Evolutionary conservation across 2,888 invertebrate genomes (phyloP).

Genomic region (Clistopyga incitator): DNA sequence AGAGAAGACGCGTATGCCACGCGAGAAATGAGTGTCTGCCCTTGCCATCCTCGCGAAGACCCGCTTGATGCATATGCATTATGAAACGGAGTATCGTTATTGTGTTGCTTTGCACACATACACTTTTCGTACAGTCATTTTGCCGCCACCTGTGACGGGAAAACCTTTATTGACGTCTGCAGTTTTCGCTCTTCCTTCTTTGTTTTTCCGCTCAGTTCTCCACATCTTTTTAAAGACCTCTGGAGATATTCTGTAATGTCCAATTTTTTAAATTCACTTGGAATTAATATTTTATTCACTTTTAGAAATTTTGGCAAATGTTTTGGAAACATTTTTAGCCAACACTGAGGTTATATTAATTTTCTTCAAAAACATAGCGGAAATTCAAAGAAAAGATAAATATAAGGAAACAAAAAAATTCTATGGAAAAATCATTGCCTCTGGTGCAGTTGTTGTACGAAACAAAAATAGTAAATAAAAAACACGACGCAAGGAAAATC

Average conservation of each 20-base stretch:
- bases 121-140: constrained; percentile 19
- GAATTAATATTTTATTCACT: neutral
- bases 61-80: constrained; percentile 35
- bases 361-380: no score
- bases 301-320: no score
- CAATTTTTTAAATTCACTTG: neutral
- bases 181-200: neutral
- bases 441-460: no score
- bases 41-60: neutral
- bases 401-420: no score
- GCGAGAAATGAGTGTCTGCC: constrained; percentile 50
- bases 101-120: constrained; percentile 5
- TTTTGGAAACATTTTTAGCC: no score
- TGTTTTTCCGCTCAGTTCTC: constrained; percentile 7
- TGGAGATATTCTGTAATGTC: no score
- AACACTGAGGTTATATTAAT: no score
- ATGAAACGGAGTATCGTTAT: constrained; percentile 47
- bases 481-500: no score
- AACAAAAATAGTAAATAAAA: no score
- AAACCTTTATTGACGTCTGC: neutral
- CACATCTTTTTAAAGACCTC: neutral
- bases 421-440: no score
- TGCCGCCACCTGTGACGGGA: neutral
- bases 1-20: constrained; percentile 36
- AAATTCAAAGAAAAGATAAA: no score